These are phyloP conservation scores for Xestia ashworthii DNA, from an alignment of 2,888 invertebrate genomes.

Conservation along the genomic window DNA sequence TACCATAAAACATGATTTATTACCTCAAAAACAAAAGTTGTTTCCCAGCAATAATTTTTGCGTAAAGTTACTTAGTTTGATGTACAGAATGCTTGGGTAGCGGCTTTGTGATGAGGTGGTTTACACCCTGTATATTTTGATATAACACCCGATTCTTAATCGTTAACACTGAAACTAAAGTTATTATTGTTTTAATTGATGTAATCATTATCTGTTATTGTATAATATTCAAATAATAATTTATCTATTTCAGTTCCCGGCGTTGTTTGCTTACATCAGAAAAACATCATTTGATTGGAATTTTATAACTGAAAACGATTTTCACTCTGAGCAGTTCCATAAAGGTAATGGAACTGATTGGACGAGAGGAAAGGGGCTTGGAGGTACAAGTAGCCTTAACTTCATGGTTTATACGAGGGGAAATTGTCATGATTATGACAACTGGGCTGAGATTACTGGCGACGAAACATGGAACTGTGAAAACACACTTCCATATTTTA, in stretches of 20 bases:
- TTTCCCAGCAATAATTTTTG: too few relatives aligned
- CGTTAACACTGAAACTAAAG: background rate
- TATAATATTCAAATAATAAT: background rate
- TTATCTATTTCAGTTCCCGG: background rate
- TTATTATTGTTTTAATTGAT: background rate
- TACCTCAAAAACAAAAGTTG: too few relatives aligned
- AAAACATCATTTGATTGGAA: background rate
- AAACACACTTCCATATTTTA: slow-evolving; percentile 83
- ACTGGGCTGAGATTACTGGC: slow-evolving; percentile 65
- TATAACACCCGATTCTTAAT: background rate
- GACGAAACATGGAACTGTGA: slow-evolving; percentile 87
- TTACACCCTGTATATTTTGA: too few relatives aligned
- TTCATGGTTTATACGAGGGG: slow-evolving; percentile 84
- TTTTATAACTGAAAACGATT: background rate
- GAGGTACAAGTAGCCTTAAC: slow-evolving; percentile 88
- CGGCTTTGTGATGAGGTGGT: too few relatives aligned
- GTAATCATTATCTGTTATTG: background rate
- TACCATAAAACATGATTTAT: too few relatives aligned
- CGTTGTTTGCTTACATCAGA: background rate
- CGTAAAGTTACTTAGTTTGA: too few relatives aligned
- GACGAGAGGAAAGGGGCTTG: slow-evolving; percentile 77
- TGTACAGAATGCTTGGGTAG: too few relatives aligned
- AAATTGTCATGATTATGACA: background rate
- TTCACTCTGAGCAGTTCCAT: background rate
- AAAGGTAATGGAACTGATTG: background rate